These are phyloP conservation scores for Armadillidium nasatum DNA, from an alignment of 1,140 invertebrate genomes.

Conservation along the genomic window DNA sequence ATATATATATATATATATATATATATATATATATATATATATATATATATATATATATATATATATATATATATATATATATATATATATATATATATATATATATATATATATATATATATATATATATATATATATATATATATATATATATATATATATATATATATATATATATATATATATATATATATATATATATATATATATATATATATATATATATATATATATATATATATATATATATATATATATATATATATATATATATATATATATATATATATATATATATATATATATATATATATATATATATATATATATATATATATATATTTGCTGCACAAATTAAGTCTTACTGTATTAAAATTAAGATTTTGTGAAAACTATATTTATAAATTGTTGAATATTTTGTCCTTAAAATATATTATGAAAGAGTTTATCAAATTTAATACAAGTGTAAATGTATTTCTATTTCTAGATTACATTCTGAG, in stretches of 20 bases:
- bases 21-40: conserved; percentile 20
- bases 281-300: background rate
- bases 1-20: conserved; percentile 20
- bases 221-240: conserved; percentile 14
- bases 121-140: conserved; percentile 20
- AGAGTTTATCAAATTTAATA: too few relatives aligned
- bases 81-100: conserved; percentile 19
- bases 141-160: background rate
- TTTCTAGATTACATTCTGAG: too few relatives aligned
- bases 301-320: conserved; percentile 16
- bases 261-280: background rate
- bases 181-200: conserved; percentile 1
- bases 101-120: conserved; percentile 20
- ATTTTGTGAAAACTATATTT: too few relatives aligned
- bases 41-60: background rate
- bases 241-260: background rate
- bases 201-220: background rate
- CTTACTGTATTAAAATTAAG: too few relatives aligned
- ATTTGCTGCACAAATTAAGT: too few relatives aligned
- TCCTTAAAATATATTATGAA: too few relatives aligned
- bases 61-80: conserved; percentile 15
- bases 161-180: background rate
- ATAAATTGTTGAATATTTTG: too few relatives aligned
- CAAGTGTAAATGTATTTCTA: too few relatives aligned
- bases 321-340: background rate